These are phyloP conservation scores for Brachystomella parvula DNA, from an alignment of 1,140 invertebrate species.

Conservation along the genomic window DNA sequence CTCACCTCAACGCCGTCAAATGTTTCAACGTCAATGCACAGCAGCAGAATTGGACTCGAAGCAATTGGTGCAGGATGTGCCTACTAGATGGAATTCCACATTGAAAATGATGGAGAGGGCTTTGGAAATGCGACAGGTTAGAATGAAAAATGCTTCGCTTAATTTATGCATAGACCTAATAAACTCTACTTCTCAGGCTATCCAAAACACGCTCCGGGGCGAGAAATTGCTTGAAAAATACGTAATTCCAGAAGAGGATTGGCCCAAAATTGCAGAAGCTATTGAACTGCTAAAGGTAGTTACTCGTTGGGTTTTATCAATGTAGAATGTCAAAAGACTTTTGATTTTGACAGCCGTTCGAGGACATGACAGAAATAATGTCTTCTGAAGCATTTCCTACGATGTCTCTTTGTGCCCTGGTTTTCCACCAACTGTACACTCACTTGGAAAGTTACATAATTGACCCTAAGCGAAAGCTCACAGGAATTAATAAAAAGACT, in stretches of 20 bases:
- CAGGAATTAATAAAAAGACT: background rate
- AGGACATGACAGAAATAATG: too few relatives aligned
- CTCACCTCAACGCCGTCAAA: constrained; percentile 17
- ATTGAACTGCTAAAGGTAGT: background rate
- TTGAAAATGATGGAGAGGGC: constrained; percentile 40
- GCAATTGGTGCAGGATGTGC: constrained; percentile 26
- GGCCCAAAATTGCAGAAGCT: background rate
- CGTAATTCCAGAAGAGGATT: background rate
- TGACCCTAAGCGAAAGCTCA: background rate
- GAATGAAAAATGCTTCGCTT: too few relatives aligned
- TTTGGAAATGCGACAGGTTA: constrained; percentile 25
- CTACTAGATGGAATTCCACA: constrained; percentile 41
- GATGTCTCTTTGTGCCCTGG: background rate
- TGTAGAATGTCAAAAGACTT: background rate
- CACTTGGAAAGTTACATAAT: constrained; percentile 10
- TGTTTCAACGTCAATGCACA: constrained; percentile 11
- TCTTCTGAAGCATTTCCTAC: too few relatives aligned
- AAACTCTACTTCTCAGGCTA: too few relatives aligned
- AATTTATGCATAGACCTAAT: too few relatives aligned
- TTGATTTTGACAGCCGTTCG: background rate
- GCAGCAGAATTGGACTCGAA: background rate
- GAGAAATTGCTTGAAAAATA: background rate
- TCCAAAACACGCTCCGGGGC: background rate
- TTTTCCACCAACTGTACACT: background rate
- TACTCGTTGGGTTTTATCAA: background rate